These are phyloP conservation scores for Kryphioiulus occultus DNA, from an alignment of 2,888 invertebrate genomes.

Conservation along the genomic window DNA sequence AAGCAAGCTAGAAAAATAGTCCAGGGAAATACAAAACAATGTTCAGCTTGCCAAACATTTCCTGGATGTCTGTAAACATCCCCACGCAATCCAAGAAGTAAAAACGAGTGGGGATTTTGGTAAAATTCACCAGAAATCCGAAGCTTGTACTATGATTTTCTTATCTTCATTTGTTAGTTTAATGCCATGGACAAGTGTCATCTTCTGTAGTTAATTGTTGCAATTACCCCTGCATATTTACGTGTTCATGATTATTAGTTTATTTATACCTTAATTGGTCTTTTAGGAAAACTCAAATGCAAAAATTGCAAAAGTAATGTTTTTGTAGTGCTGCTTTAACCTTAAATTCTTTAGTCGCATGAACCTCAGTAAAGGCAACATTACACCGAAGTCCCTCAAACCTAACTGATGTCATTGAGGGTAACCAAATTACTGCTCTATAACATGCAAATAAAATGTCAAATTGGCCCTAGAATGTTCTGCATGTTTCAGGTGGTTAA, in stretches of 20 bases:
- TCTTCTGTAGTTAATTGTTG: too few species aligned
- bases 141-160: too few species aligned
- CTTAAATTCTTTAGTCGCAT: background rate
- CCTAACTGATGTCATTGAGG: background rate
- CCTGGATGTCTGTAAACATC: background rate
- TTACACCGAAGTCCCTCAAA: background rate
- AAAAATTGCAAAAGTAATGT: too few species aligned
- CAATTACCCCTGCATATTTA: too few species aligned
- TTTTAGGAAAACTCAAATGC: too few species aligned
- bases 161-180: too few species aligned
- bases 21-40: background rate
- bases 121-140: background rate
- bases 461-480: background rate
- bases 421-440: background rate
- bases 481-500: conserved; percentile 26
- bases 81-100: background rate
- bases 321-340: background rate
- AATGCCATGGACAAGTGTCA: too few species aligned
- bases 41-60: background rate
- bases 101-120: background rate
- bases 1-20: background rate
- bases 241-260: too few species aligned
- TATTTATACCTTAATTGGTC: too few species aligned
- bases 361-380: background rate
- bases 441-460: background rate